A percentile compares a stretch with the other conserved stretches of the same genome.
Evolutionary conservation across 2,888 invertebrate genomes (phyloP).

Genomic region (Salticus scenicus): DNA sequence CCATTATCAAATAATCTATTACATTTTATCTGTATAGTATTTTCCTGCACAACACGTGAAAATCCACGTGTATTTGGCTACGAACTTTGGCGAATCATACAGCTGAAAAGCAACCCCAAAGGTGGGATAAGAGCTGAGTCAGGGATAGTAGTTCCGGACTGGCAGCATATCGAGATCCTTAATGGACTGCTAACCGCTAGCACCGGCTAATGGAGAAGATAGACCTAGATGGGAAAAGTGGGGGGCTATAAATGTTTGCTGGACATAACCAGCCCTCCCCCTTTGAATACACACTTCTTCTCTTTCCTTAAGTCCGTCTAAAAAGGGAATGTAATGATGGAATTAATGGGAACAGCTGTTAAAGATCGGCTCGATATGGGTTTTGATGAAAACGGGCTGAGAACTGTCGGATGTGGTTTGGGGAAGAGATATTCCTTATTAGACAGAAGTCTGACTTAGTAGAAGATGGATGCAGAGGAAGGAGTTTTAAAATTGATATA

Average conservation of each 20-base stretch:
- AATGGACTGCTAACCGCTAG: constrained; percentile 66
- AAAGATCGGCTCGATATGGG: constrained; percentile 50
- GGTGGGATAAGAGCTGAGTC: constrained; percentile 45
- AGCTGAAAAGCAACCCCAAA: constrained; percentile 24
- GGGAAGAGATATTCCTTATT: neutral
- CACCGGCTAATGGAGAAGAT: constrained; percentile 61
- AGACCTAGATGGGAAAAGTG: constrained; percentile 39
- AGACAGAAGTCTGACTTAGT: neutral
- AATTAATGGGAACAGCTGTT: constrained; percentile 64
- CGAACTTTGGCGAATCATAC: neutral
- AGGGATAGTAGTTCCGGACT: constrained; percentile 54
- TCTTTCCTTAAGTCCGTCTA: constrained; percentile 38
- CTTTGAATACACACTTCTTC: constrained; percentile 45
- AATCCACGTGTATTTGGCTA: neutral
- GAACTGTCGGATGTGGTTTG: neutral
- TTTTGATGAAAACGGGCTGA: constrained; percentile 43
- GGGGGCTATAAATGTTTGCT: constrained; percentile 54
- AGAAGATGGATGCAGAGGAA: neutral
- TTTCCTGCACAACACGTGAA: neutral
- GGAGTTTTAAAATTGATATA: neutral
- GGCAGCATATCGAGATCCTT: constrained; percentile 43
- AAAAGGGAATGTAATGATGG: constrained; percentile 48
- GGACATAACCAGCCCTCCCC: constrained; percentile 28
- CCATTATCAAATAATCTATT: too few species aligned
- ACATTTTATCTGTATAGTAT: too few species aligned